phyloP scores from a whole-genome alignment of 2,888 invertebrate genomes.

The Norana najaformis region DNA sequence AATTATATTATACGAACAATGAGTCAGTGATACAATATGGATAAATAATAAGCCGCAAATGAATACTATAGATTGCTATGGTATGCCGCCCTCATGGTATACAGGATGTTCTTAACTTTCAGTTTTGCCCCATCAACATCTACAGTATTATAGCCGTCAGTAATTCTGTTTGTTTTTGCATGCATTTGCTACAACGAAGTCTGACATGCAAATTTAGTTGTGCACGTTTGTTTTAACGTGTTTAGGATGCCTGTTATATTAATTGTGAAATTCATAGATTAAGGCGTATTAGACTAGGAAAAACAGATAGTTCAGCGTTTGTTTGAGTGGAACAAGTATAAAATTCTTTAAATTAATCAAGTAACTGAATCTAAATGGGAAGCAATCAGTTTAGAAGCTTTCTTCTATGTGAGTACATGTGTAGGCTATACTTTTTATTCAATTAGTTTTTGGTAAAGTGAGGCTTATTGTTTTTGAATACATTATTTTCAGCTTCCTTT shows the following conservation, averaged over 20 bases:
- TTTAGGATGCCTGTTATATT: not conserved
- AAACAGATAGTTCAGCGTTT: not conserved
- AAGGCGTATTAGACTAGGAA: not conserved
- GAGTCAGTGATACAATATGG: not conserved
- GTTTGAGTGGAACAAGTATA: not conserved
- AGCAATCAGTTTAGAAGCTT: not conserved
- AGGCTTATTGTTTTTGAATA: no score
- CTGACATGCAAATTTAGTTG: not conserved
- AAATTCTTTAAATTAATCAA: not conserved
- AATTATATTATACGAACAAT: not conserved
- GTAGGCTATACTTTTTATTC: not conserved
- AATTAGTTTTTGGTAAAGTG: not conserved
- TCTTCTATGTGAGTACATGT: not conserved
- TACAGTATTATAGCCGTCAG: no score
- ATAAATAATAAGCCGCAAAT: not conserved
- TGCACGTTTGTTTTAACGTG: not conserved
- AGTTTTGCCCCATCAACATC: not conserved
- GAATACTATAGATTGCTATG: not conserved
- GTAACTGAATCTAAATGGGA: not conserved
- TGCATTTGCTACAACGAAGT: not conserved
- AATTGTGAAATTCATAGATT: not conserved
- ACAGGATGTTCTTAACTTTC: not conserved
- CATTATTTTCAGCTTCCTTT: no score
- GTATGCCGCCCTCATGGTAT: not conserved
- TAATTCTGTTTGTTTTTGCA: not conserved